Base-by-base conservation (phyloP, 1,140 invertebrate genomes). In the Microplitis demolitor region DNA sequence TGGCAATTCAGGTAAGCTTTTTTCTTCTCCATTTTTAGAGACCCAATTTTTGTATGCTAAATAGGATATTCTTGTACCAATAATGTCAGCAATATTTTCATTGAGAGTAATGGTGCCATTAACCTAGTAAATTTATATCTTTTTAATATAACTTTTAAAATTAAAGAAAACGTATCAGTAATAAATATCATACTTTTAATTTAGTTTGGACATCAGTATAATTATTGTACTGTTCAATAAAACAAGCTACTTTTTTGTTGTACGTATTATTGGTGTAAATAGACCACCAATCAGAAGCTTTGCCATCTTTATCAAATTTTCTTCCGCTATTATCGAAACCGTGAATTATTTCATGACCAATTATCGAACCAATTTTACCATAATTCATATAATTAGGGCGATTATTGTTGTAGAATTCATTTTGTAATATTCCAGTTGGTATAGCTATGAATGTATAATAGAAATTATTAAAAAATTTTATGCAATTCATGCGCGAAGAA, bases 311-410 rank as follows among this genome's bases (percentile, higher is more conserved):
- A 79, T 93, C 91, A 80, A 89, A 92, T 84, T 92, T 90, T 16
- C 91, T 84, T 24, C 89, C 88, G 83, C 87, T 75, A 77, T 91
- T 91, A 83, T 92, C 91, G 82, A 92, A 92, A 53, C 6, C 33
- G 54, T 37, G 50, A 31, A 16, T 56, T 14, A 71, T 64, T 35
- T 63, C 13, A 6, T 50, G 50, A 14, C 51, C 33, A 37, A 63
- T 51, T 34, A 33, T 33, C n/a, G 69, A 54, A 53, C 69, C 69
- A 56, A 54, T 92, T n/a, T 89, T 90, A 89, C 90, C 93, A 84
- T 92, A 94, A 80, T 94, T 94, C 83, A 94, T 88, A 78, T 93
- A 94, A 79, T 90, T 89, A 1, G 93, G 92, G 71, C 91, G 87
- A 72, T 92, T 90, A 68, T 89, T 89, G 60, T 87, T 88, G 81